Conservation (phyloP, 2,888 invertebrate species). For the Thera britannica region DNA sequence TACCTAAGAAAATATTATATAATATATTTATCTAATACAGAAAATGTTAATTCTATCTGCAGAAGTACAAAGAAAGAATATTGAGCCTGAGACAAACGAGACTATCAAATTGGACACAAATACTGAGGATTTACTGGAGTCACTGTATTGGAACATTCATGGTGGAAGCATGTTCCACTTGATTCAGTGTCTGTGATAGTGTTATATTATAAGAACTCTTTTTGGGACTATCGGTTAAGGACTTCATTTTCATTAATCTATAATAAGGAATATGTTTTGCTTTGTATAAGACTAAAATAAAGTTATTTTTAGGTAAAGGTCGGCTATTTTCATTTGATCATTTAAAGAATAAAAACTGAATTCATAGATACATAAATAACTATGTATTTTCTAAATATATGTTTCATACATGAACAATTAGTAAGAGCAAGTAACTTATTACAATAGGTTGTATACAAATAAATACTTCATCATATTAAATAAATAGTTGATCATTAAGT, state of each 20-base stretch:
- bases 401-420: conserved; percentile 48
- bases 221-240: conserved; percentile 54
- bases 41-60: conserved; percentile 80
- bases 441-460: conserved; percentile 41
- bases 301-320: conserved; percentile 65
- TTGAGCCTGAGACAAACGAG: conserved; percentile 81
- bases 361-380: conserved; percentile 32
- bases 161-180: conserved; percentile 86
- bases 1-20: conserved; percentile 37
- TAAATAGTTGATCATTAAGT: conserved; percentile 36
- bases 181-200: conserved; percentile 68
- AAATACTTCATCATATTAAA: conserved; percentile 51
- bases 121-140: conserved; percentile 81
- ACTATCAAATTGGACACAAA: conserved; percentile 75
- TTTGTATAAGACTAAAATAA: conserved; percentile 69
- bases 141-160: conserved; percentile 86
- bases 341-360: conserved; percentile 44
- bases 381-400: conserved; percentile 55
- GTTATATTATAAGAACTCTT: conserved; percentile 54
- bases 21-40: conserved; percentile 60
- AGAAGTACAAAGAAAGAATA: conserved; percentile 82
- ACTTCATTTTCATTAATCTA: conserved; percentile 34
- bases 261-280: conserved; percentile 45
- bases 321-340: conserved; percentile 66
- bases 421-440: conserved; percentile 47